phyloP scores from a whole-genome alignment of 2,113 vertebrate genomes.

The Dinomys branickii region DNA sequence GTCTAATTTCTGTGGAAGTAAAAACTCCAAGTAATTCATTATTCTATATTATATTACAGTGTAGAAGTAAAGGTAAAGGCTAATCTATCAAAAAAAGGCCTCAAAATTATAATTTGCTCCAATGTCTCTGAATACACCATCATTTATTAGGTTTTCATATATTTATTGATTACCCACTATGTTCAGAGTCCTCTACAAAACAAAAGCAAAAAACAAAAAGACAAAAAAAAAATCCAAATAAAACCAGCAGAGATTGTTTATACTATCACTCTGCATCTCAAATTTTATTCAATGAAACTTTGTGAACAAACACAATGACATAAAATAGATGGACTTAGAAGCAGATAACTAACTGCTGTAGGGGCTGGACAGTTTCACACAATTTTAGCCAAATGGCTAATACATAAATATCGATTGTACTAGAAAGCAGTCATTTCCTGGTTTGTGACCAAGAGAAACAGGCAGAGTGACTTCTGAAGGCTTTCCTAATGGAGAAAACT shows the following conservation, averaged over 20 bases:
- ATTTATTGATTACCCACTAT: not conserved
- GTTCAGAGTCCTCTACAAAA: not conserved
- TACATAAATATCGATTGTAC: not conserved
- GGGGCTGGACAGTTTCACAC: not conserved
- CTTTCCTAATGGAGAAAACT: not conserved
- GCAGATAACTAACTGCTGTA: not conserved
- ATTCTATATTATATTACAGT: not conserved
- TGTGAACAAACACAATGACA: not conserved
- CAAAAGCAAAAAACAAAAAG: too few species aligned
- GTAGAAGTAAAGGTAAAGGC: not conserved
- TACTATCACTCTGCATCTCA: not conserved
- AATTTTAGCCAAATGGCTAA: not conserved
- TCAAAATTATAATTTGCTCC: not conserved
- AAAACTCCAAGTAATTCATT: slow-evolving; percentile 5
- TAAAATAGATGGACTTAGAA: not conserved
- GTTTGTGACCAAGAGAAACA: not conserved
- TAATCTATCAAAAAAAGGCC: not conserved
- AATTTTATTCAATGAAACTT: not conserved
- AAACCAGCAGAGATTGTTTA: slow-evolving; percentile 21
- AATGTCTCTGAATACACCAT: not conserved
- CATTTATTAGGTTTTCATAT: not conserved
- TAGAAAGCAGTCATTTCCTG: not conserved
- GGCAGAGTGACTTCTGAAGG: not conserved
- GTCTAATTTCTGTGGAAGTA: not conserved
- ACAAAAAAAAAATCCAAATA: too few species aligned